phyloP scores from a whole-genome alignment of 2,888 invertebrate species.

The Patella depressa region DNA sequence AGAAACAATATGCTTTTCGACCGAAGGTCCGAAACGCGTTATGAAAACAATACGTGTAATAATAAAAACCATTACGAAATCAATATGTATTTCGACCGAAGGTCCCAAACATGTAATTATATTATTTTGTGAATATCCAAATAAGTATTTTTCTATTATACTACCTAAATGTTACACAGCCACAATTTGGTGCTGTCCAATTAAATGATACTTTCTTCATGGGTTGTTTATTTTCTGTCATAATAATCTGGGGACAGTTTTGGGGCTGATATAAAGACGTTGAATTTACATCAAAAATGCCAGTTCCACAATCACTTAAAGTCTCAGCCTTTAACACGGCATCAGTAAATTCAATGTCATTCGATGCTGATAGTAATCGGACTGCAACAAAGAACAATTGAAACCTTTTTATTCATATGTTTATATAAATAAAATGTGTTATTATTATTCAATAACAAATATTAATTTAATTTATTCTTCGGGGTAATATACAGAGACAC shows the following conservation, averaged over 20 bases:
- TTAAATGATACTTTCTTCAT: constrained; percentile 33
- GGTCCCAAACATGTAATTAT: too few relatives aligned
- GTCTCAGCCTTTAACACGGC: constrained; percentile 29
- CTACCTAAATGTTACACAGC: constrained; percentile 44
- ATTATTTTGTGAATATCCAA: too few relatives aligned
- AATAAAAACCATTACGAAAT: too few relatives aligned
- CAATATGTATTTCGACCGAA: too few relatives aligned
- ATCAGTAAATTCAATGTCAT: constrained; percentile 25
- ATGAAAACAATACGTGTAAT: too few relatives aligned
- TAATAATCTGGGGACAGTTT: constrained; percentile 40
- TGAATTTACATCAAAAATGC: constrained; percentile 32
- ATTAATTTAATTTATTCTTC: not conserved
- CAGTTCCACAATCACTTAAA: constrained; percentile 34
- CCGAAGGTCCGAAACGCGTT: too few relatives aligned
- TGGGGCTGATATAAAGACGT: constrained; percentile 32
- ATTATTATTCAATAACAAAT: too few relatives aligned
- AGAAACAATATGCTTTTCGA: too few relatives aligned
- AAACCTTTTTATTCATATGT: too few relatives aligned
- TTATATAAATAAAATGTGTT: too few relatives aligned
- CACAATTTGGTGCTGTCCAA: constrained; percentile 47
- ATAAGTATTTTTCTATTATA: too few relatives aligned
- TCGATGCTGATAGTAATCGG: not conserved
- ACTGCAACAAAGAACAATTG: not conserved
- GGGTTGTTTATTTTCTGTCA: constrained; percentile 35
- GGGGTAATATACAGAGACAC: not conserved